A percentile compares a stretch with the other conserved stretches of the same genome.
phyloP scores from a whole-genome alignment of 2,797 vertebrate genomes.

The Sciurus carolinensis region DNA sequence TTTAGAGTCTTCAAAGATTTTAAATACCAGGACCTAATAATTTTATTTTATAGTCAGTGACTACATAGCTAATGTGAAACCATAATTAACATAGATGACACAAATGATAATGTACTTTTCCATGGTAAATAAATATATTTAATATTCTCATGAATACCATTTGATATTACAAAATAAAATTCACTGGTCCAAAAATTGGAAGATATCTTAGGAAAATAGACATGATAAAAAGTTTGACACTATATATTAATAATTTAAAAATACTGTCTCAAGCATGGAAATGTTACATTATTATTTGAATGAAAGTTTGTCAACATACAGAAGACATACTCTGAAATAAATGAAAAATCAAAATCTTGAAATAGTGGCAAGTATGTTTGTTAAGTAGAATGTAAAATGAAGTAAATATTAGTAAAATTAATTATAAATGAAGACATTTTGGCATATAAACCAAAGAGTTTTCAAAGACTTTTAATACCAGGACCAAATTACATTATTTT shows the following conservation, averaged over 20 bases:
- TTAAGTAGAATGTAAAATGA: slow-evolving; percentile 47
- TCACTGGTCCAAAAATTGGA: background rate
- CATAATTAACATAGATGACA: background rate
- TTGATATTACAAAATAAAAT: slow-evolving; percentile 59
- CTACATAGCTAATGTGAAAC: background rate
- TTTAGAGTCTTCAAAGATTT: slow-evolving; percentile 11
- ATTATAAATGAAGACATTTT: slow-evolving; percentile 47
- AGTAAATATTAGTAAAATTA: slow-evolving; percentile 40
- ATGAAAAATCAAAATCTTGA: slow-evolving; percentile 20
- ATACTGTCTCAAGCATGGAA: slow-evolving; percentile 7
- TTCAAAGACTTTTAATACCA: background rate
- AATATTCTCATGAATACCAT: slow-evolving; percentile 39
- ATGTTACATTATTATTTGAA: slow-evolving; percentile 18
- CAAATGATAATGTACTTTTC: background rate
- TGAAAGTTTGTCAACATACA: slow-evolving; percentile 30
- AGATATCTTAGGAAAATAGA: slow-evolving; percentile 15
- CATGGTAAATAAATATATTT: slow-evolving; percentile 53
- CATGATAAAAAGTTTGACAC: background rate
- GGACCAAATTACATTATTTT: slow-evolving; percentile 57
- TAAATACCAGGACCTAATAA: background rate
- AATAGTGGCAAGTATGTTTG: background rate
- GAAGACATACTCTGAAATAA: slow-evolving; percentile 31
- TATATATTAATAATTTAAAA: slow-evolving; percentile 37
- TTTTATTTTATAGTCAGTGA: slow-evolving; percentile 20
- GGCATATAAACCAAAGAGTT: slow-evolving; percentile 1